These are phyloP conservation scores for Madoqua kirkii DNA, from an alignment of 2,113 vertebrate species.

Conservation along the genomic window DNA sequence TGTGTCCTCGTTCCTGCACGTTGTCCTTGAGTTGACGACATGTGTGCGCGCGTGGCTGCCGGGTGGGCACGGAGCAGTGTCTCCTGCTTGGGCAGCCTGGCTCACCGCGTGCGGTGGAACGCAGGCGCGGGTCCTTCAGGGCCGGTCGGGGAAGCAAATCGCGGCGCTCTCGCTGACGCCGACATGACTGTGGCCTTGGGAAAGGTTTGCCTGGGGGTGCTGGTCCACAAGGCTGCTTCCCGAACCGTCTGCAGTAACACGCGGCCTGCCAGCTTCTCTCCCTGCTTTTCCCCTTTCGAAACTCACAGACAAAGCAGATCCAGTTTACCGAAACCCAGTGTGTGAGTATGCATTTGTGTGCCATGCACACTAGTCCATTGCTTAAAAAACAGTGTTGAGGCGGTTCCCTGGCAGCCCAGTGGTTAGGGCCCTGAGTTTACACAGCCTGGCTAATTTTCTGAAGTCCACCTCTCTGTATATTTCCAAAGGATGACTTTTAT, in stretches of 20 bases:
- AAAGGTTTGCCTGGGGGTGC: accelerated
- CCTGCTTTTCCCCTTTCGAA: accelerated
- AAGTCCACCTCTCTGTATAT: not conserved
- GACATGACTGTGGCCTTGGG: accelerated
- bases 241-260: accelerated
- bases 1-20: not conserved
- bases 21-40: accelerated
- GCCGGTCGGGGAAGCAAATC: accelerated
- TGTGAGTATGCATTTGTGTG: not conserved
- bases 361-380: accelerated
- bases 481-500: not conserved
- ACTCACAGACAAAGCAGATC: not conserved
- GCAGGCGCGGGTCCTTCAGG: accelerated
- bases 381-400: not conserved
- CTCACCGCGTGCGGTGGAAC: accelerated
- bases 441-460: not conserved
- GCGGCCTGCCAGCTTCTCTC: accelerated
- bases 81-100: accelerated
- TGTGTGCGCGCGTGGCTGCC: not conserved
- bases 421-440: not conserved
- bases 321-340: not conserved
- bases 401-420: not conserved
- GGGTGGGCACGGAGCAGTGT: accelerated
- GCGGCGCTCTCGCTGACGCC: accelerated
- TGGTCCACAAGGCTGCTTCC: not conserved